Conservation (phyloP, 2,888 invertebrate genomes). For the Cantharis rufa region DNA sequence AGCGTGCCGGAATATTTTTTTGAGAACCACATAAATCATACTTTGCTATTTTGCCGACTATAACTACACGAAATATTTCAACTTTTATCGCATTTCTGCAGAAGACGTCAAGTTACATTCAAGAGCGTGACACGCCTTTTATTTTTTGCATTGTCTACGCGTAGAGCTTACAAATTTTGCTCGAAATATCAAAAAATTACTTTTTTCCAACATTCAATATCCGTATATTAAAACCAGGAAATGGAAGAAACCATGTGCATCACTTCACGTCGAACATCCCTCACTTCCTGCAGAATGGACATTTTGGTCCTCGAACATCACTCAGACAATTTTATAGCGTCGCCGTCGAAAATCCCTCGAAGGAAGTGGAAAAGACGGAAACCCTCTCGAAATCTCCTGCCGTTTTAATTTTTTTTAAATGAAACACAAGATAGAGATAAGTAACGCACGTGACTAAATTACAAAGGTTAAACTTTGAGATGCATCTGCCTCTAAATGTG, state of each 20-base stretch:
- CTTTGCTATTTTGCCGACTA: constrained; percentile 19
- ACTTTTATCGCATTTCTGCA: constrained; percentile 30
- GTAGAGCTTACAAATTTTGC: constrained; percentile 11
- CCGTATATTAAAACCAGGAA: not conserved
- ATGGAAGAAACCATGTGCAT: constrained; percentile 33
- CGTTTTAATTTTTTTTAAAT: not conserved
- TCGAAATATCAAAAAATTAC: constrained; percentile 4
- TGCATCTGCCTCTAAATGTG: constrained; percentile 32
- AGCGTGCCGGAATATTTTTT: constrained; percentile 16
- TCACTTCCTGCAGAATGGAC: constrained; percentile 43
- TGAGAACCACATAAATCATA: constrained; percentile 17
- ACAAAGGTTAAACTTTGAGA: constrained; percentile 30
- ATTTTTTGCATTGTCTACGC: constrained; percentile 19
- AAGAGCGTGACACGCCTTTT: constrained; percentile 22
- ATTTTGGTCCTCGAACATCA: constrained; percentile 37
- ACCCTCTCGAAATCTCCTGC: not conserved
- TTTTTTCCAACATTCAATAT: not conserved
- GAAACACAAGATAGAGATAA: constrained; percentile 21
- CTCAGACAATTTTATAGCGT: constrained; percentile 34
- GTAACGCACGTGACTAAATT: constrained; percentile 27
- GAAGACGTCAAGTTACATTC: constrained; percentile 27
- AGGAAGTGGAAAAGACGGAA: constrained; percentile 37
- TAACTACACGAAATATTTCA: constrained; percentile 29
- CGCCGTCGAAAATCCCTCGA: constrained; percentile 38
- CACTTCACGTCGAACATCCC: constrained; percentile 37